Evolutionary conservation across 2,113 vertebrate genomes (phyloP).

Genomic region (Oreochromis tanganicae): DNA sequence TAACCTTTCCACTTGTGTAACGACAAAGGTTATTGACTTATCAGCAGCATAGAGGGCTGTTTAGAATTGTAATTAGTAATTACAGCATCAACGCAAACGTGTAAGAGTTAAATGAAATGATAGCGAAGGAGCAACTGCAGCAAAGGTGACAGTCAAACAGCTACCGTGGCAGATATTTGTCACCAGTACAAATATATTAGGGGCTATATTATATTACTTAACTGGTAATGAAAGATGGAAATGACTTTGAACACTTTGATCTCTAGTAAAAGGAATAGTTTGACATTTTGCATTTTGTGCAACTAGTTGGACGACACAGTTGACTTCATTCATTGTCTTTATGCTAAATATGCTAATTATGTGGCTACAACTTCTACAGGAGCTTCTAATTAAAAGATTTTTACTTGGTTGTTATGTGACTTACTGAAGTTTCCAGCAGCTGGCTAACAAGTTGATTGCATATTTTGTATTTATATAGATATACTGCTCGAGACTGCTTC

Average conservation of each 20-base stretch:
- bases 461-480: background rate
- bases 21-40: background rate
- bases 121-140: conserved; percentile 7
- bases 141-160: background rate
- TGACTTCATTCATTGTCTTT: background rate
- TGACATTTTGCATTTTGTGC: background rate
- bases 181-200: background rate
- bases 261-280: background rate
- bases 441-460: background rate
- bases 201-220: background rate
- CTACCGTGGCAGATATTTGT: background rate
- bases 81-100: conserved; percentile 25
- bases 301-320: background rate
- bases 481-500: background rate
- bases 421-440: background rate
- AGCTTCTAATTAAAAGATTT: background rate
- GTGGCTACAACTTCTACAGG: background rate
- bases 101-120: conserved; percentile 41
- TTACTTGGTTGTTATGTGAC: background rate
- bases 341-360: background rate
- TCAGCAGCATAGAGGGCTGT: background rate
- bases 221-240: background rate
- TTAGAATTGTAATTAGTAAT: background rate
- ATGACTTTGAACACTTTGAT: background rate
- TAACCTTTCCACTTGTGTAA: conserved; percentile 46